Conservation (phyloP, 2,888 invertebrate species). For the Sesia apiformis region DNA sequence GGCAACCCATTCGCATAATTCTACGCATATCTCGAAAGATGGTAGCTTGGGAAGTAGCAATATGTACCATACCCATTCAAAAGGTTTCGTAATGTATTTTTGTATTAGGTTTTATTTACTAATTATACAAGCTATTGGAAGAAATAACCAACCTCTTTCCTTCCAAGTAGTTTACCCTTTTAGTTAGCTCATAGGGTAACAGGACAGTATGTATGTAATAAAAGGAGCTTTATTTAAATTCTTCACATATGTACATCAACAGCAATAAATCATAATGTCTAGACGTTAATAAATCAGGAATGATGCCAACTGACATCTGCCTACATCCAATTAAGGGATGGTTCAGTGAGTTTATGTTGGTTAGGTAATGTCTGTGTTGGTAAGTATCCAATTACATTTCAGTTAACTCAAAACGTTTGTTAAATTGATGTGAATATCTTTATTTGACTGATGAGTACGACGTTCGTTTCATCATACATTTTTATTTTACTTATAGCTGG, state of each 20-base stretch:
- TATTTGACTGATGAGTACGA: slow-evolving; percentile 16
- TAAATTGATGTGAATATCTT: slow-evolving; percentile 58
- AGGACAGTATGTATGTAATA: neutral
- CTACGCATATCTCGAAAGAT: no score
- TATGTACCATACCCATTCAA: no score
- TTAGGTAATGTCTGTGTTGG: slow-evolving; percentile 7
- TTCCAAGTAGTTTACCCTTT: no score
- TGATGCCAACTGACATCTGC: slow-evolving; percentile 21
- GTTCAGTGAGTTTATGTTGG: slow-evolving; percentile 11
- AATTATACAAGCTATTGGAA: no score
- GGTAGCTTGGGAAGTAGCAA: no score
- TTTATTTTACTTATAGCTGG: no score
- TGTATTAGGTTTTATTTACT: no score
- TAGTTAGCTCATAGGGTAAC: no score
- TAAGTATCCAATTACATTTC: slow-evolving; percentile 50
- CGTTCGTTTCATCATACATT: neutral
- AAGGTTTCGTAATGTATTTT: no score
- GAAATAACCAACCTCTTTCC: no score
- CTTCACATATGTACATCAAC: neutral
- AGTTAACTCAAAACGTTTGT: slow-evolving; percentile 36
- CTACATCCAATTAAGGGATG: slow-evolving; percentile 35
- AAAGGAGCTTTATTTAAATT: neutral
- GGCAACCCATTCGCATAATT: no score
- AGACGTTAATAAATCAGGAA: slow-evolving; percentile 20
- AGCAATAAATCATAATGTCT: neutral